Evolutionary conservation across 2,888 invertebrate genomes (phyloP).

Genomic region (Sicus ferrugineus): DNA sequence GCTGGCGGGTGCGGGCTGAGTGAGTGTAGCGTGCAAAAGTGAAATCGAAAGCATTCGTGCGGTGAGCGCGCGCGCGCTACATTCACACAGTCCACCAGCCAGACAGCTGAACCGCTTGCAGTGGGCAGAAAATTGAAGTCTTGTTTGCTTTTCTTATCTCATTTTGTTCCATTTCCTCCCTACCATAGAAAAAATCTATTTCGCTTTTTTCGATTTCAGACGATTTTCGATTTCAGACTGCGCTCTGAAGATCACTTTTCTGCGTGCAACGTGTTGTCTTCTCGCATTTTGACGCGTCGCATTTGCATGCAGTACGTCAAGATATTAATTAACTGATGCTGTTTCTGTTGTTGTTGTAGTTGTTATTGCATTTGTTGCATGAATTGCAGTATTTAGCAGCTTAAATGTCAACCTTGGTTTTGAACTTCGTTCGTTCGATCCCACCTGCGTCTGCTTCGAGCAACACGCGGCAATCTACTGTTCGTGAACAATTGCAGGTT

Average conservation of each 20-base stretch:
- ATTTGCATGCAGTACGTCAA: too few relatives aligned
- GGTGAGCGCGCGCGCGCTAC: not conserved
- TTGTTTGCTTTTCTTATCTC: not conserved
- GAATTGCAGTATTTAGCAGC: not conserved
- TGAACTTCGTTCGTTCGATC: slow-evolving; percentile 39
- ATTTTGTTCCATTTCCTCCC: not conserved
- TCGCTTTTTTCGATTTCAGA: not conserved
- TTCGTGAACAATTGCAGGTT: not conserved
- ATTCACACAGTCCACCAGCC: too few relatives aligned
- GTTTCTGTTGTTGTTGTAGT: not conserved
- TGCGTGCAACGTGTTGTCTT: not conserved
- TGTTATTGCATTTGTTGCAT: not conserved
- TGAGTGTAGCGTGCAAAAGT: slow-evolving; percentile 12
- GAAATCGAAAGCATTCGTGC: slow-evolving; percentile 7
- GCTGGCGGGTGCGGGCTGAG: not conserved
- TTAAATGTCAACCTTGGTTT: slow-evolving; percentile 37
- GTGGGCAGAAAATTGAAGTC: too few relatives aligned
- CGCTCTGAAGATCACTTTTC: not conserved
- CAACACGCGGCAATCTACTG: too few relatives aligned
- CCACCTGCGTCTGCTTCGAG: too few relatives aligned
- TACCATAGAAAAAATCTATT: not conserved
- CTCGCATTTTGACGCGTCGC: not conserved
- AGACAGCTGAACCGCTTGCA: too few relatives aligned
- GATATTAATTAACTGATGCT: too few relatives aligned
- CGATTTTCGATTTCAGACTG: not conserved